Conservation (phyloP, 2,888 invertebrate species). For the Salticus scenicus region DNA sequence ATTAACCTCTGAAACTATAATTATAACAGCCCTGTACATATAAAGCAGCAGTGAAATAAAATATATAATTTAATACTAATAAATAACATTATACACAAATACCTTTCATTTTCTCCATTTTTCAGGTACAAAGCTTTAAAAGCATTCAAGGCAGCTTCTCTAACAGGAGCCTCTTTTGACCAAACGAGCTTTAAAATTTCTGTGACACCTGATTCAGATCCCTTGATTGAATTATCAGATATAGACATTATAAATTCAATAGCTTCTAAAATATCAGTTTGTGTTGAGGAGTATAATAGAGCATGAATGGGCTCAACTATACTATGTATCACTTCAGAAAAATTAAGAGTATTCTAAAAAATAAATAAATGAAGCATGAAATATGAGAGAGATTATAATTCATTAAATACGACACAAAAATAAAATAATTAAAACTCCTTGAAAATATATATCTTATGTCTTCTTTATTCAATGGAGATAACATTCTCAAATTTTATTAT, state of each 20-base stretch:
- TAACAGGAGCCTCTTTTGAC: constrained; percentile 84
- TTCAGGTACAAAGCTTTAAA: constrained; percentile 83
- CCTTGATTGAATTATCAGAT: constrained; percentile 63
- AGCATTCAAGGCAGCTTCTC: constrained; percentile 85
- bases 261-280: constrained; percentile 89
- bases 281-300: constrained; percentile 80
- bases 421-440: background rate
- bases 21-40: no score
- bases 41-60: no score
- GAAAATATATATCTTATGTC: background rate
- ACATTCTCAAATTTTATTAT: no score
- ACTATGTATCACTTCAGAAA: constrained; percentile 78
- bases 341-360: constrained; percentile 78
- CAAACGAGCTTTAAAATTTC: constrained; percentile 87
- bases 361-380: no score
- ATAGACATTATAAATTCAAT: constrained; percentile 80
- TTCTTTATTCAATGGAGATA: no score
- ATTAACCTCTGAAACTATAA: no score
- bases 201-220: constrained; percentile 67
- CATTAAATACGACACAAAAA: background rate
- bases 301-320: constrained; percentile 83
- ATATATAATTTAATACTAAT: no score
- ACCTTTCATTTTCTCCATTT: constrained; percentile 28
- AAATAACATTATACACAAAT: no score
- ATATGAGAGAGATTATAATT: background rate